Percentiles rank a stretch among this genome's conserved stretches.
These are phyloP conservation scores for Metopolophium dirhodum DNA, from an alignment of 1,140 invertebrate genomes.

Conservation along the genomic window DNA sequence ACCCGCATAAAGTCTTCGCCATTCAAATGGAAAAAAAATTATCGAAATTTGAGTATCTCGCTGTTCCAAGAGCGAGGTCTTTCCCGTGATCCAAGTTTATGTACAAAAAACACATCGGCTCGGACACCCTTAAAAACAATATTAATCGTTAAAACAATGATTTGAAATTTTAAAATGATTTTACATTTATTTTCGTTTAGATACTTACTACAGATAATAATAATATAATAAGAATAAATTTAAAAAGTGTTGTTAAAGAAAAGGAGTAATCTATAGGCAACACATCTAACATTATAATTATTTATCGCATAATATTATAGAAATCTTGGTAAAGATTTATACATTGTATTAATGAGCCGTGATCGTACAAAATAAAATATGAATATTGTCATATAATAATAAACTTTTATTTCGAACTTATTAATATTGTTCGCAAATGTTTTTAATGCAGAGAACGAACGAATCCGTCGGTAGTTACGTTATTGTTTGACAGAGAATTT, in stretches of 20 bases:
- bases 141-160: neutral
- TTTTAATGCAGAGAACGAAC: neutral
- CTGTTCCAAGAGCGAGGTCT: too few relatives aligned
- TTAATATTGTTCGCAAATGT: neutral
- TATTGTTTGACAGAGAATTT: neutral
- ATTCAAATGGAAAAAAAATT: too few relatives aligned
- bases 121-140: neutral
- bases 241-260: neutral
- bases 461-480: neutral
- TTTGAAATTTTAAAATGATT: neutral
- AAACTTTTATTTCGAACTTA: neutral
- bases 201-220: neutral
- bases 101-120: neutral
- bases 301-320: neutral
- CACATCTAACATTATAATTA: neutral
- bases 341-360: neutral
- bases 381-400: neutral
- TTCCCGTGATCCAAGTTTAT: too few relatives aligned
- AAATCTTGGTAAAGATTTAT: neutral
- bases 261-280: slow-evolving; percentile 7
- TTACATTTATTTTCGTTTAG: neutral
- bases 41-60: too few relatives aligned
- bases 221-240: neutral
- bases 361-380: neutral
- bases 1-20: too few relatives aligned